These are phyloP conservation scores for Solenopsis fugax DNA, from an alignment of 1,140 invertebrate genomes.

Conservation along the genomic window DNA sequence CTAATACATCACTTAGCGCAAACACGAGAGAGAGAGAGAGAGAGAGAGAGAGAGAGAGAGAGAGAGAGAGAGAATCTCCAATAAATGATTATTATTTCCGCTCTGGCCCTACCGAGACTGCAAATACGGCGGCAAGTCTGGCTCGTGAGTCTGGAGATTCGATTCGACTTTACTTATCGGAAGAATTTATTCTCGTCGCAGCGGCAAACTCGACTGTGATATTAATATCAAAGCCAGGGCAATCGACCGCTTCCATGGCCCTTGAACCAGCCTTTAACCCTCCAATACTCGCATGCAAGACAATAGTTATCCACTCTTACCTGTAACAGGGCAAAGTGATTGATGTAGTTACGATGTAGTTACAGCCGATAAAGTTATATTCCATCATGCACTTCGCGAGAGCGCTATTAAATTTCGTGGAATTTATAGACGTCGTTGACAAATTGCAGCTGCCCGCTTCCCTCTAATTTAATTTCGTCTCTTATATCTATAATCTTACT, in stretches of 20 bases:
- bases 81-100: conserved; percentile 45
- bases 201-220: conserved; percentile 30
- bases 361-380: conserved; percentile 51
- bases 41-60: neutral
- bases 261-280: conserved; percentile 41
- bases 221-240: conserved; percentile 60
- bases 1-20: neutral
- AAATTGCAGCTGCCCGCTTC: neutral
- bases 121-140: neutral
- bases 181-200: conserved; percentile 59
- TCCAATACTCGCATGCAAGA: conserved; percentile 34
- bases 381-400: conserved; percentile 34
- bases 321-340: conserved; percentile 45
- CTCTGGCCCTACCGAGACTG: neutral
- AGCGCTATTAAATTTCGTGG: conserved; percentile 38
- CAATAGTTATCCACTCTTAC: conserved; percentile 56
- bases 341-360: conserved; percentile 52
- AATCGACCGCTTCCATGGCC: conserved; percentile 45
- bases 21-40: neutral
- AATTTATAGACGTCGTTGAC: conserved; percentile 29
- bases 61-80: neutral
- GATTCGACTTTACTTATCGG: conserved; percentile 39
- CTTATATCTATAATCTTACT: neutral
- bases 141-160: conserved; percentile 14
- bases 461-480: neutral